Percentiles rank a stretch among this genome's conserved stretches.
Conservation (phyloP, 2,113 vertebrate species). For the Boleophthalmus pectinirostris region DNA sequence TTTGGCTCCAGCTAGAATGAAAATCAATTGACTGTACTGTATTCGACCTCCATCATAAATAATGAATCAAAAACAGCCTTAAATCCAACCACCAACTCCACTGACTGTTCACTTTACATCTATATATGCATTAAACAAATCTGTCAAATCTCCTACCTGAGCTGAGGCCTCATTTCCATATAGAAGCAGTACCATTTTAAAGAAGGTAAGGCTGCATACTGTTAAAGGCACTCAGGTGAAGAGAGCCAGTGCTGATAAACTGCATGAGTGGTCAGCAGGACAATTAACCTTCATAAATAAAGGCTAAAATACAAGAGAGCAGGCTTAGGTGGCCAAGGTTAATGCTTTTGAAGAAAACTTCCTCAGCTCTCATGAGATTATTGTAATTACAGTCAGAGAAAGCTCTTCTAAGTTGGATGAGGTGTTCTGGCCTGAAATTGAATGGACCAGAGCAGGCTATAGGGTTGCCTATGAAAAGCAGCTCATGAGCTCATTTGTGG, state of each 20-base stretch:
- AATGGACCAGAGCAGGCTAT: constrained; percentile 18
- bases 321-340: constrained; percentile 46
- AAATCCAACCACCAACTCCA: neutral
- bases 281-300: constrained; percentile 65
- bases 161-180: constrained; percentile 6
- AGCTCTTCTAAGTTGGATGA: constrained; percentile 43
- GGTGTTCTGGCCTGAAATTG: constrained; percentile 27
- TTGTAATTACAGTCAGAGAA: constrained; percentile 49
- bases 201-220: constrained; percentile 2
- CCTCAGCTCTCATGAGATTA: constrained; percentile 49
- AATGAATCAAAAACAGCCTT: neutral
- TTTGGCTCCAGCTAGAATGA: neutral
- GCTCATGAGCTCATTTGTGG: constrained; percentile 38
- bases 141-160: neutral
- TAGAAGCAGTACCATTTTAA: neutral
- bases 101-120: neutral
- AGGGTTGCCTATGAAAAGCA: constrained; percentile 43
- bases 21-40: neutral
- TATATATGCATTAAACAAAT: neutral
- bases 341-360: constrained; percentile 47
- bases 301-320: constrained; percentile 38
- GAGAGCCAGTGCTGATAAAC: constrained; percentile 33
- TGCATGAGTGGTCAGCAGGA: constrained; percentile 49
- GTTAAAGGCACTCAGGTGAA: constrained; percentile 15
- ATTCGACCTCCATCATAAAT: neutral